phyloP scores from a whole-genome alignment of 1,140 invertebrate genomes.

The Pararge aegeria region DNA sequence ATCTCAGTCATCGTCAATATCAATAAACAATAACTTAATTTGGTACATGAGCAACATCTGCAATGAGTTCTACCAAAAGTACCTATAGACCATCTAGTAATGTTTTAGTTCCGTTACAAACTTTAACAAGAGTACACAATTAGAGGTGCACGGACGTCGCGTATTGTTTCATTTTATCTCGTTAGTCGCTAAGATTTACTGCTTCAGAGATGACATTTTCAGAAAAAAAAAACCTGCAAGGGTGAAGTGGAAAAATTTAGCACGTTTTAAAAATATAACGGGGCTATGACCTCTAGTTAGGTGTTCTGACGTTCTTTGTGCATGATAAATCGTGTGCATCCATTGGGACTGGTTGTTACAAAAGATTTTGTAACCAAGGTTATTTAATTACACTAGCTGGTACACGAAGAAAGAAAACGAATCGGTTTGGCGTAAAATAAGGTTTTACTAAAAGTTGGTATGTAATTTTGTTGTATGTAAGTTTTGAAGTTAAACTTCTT shows the following conservation, averaged over 20 bases:
- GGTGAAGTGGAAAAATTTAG: neutral
- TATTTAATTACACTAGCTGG: neutral
- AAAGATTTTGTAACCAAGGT: neutral
- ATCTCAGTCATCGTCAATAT: too few species aligned
- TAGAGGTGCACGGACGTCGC: constrained; percentile 12
- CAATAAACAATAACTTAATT: too few species aligned
- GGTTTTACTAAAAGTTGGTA: too few species aligned
- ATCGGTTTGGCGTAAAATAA: too few species aligned
- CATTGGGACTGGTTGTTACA: constrained; percentile 6
- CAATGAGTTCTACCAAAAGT: neutral
- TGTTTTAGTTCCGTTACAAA: constrained; percentile 2
- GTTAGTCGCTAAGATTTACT: constrained; percentile 20
- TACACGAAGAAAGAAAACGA: too few species aligned
- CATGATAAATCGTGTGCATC: neutral
- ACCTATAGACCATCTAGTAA: constrained; percentile 1
- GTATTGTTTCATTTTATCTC: constrained; percentile 21
- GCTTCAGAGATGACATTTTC: constrained; percentile 16
- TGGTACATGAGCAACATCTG: too few species aligned
- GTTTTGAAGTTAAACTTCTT: too few species aligned
- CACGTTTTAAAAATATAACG: neutral
- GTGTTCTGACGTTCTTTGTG: neutral
- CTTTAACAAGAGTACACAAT: constrained; percentile 20
- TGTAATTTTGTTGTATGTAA: too few species aligned
- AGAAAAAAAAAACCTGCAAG: constrained; percentile 5
- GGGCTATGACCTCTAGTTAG: neutral